Evolutionary conservation across 2,797 vertebrate species (phyloP), one percentile per base, ranked within the genome.

Genomic region (Mus spretus): DNA sequence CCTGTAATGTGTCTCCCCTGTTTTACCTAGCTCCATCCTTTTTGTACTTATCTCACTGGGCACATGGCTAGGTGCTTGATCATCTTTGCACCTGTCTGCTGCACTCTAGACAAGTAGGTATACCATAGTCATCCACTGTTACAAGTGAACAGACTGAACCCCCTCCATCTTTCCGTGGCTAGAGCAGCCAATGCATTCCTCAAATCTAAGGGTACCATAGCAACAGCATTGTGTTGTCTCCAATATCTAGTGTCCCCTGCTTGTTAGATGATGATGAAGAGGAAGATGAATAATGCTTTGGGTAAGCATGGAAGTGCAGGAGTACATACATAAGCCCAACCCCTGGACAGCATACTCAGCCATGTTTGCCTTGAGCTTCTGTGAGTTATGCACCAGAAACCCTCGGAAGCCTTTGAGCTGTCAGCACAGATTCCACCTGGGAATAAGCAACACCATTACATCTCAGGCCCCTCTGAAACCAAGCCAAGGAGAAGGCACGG

Each of bases 371-470:
- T 0, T 5, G 47, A 70, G 72, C 89, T 14, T 59, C 81, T 20
- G 4, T 3, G 12, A 1, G 55, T 67, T 6, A 37, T 9, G 47
- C 50, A 31, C 70, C 57, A 12, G 82, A 79, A 61, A 47, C 57
- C 67, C 67, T 81, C 75, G 0, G 8, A 92, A 95, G 65, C 44
- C 80, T 17, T 0, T 1, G 44, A 61, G 87, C 59, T 95, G 92
- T 95, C 92, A 96, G 79, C 93, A 84, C 55, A 63, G 79, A 88
- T 61, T 61, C 70, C 86, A 55, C 67, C 19, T 19, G 93, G 85
- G 95, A 95, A 47, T 6, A 0, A 53, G 79, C 61, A 72, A 24
- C 90, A 79, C 28, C 96, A 37, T 80, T 90, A 65, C 63, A 65
- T 44, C 44, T 14, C 0, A 4, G 85, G 91, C 55, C 95, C 82